phyloP scores from a whole-genome alignment of 2,888 invertebrate species.

The Oegoconia quadripuncta region DNA sequence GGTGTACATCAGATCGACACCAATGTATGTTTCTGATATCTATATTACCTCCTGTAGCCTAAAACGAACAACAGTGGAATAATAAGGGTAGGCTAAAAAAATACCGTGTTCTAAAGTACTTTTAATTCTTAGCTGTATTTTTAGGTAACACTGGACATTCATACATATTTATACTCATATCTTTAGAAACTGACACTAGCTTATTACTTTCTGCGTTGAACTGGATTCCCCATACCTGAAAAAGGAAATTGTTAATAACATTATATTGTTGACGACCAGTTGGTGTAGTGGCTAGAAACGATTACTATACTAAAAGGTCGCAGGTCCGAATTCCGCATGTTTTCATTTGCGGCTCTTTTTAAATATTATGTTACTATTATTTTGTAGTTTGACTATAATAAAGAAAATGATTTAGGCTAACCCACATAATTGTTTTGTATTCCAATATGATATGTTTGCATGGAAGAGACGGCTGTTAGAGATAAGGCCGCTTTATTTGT shows the following conservation, averaged over 20 bases:
- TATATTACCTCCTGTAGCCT: background rate
- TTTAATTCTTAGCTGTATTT: constrained; percentile 22
- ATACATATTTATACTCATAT: constrained; percentile 91
- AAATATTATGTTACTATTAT: no score
- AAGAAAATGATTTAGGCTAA: no score
- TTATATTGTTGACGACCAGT: background rate
- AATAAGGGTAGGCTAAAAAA: background rate
- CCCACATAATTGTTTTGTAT: no score
- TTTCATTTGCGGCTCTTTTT: no score
- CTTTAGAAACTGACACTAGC: constrained; percentile 94
- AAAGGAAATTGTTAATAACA: constrained; percentile 26
- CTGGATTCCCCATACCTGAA: constrained; percentile 92
- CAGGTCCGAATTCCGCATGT: no score
- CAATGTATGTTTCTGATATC: background rate
- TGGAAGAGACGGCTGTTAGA: no score
- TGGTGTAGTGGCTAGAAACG: background rate
- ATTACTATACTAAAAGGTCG: no score
- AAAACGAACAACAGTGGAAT: background rate
- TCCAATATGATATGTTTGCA: no score
- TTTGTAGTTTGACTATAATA: no score
- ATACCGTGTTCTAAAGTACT: background rate
- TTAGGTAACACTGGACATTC: constrained; percentile 82
- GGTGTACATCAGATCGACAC: no score
- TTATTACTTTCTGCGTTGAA: constrained; percentile 89
- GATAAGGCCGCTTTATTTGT: no score